Evolutionary conservation across 2,888 invertebrate genomes (phyloP).

Genomic region (Drosophila putrida): DNA sequence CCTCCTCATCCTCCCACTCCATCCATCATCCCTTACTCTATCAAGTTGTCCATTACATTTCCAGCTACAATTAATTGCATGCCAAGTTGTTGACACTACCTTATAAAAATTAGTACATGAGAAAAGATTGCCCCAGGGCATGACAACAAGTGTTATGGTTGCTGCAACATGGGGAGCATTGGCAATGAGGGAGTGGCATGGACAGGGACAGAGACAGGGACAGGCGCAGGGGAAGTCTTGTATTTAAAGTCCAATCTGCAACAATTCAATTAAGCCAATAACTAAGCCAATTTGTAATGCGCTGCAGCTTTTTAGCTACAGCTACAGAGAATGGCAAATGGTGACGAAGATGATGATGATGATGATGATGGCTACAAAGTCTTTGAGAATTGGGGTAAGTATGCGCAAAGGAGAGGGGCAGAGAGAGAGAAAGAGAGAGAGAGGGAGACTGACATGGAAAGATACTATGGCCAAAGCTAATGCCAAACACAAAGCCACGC

Average conservation of each 20-base stretch:
- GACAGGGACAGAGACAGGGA: not conserved
- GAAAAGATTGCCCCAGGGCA: conserved; percentile 32
- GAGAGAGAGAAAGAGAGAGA: not conserved
- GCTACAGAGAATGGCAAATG: conserved; percentile 34
- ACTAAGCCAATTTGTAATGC: conserved; percentile 77
- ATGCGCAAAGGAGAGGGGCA: not conserved
- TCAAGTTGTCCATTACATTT: conserved; percentile 17
- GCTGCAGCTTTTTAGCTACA: conserved; percentile 70
- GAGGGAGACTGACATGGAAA: not conserved
- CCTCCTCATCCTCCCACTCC: conserved; percentile 24
- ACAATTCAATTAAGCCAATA: conserved; percentile 79
- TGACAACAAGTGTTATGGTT: conserved; percentile 21
- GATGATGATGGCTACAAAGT: conserved; percentile 33
- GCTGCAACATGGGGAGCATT: not conserved
- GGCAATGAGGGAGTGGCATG: not conserved
- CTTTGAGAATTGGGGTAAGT: conserved; percentile 29
- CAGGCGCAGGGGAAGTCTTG: conserved; percentile 13
- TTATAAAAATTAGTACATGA: conserved; percentile 47
- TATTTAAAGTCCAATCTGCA: conserved; percentile 75
- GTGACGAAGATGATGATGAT: conserved; percentile 32
- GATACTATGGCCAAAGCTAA: conserved; percentile 45
- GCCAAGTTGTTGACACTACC: conserved; percentile 58
- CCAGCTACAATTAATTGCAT: conserved; percentile 63
- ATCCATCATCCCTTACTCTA: not conserved
- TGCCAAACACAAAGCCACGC: conserved; percentile 58